phyloP scores from a whole-genome alignment of 2,797 vertebrate genomes.

The Threskiornis aethiopicus region DNA sequence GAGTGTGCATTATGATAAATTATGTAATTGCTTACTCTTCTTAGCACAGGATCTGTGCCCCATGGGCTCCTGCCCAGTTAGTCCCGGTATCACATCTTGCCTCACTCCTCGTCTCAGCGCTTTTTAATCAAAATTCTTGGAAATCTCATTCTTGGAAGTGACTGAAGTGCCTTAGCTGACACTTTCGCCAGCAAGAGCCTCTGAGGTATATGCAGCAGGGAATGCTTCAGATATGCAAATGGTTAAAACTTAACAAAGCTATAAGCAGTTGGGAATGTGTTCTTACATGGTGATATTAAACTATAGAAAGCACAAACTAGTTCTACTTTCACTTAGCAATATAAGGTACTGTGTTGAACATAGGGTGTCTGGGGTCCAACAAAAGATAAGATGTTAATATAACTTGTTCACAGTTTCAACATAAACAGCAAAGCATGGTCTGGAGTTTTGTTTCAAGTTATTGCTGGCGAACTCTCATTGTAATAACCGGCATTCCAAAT shows the following conservation, averaged over 20 bases:
- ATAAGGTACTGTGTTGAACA: not conserved
- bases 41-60: not conserved
- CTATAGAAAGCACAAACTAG: not conserved
- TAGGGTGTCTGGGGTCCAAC: not conserved
- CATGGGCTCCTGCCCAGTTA: not conserved
- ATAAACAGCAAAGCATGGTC: not conserved
- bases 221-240: not conserved
- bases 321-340: not conserved
- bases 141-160: slow-evolving; percentile 39
- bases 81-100: not conserved
- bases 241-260: not conserved
- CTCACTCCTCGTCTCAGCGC: not conserved
- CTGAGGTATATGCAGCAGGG: not conserved
- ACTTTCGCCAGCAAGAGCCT: not conserved
- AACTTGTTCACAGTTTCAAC: not conserved
- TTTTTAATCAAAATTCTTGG: slow-evolving; percentile 45
- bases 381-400: slow-evolving; percentile 18
- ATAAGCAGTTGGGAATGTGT: not conserved
- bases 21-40: not conserved
- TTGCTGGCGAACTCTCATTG: not conserved
- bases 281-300: not conserved
- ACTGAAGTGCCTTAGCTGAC: not conserved
- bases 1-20: not conserved
- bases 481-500: not conserved
- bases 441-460: slow-evolving; percentile 16